Evolutionary conservation across 2,797 vertebrate species (phyloP), one percentile per base, ranked within the genome.

Genomic region (Enteromius anoplus): DNA sequence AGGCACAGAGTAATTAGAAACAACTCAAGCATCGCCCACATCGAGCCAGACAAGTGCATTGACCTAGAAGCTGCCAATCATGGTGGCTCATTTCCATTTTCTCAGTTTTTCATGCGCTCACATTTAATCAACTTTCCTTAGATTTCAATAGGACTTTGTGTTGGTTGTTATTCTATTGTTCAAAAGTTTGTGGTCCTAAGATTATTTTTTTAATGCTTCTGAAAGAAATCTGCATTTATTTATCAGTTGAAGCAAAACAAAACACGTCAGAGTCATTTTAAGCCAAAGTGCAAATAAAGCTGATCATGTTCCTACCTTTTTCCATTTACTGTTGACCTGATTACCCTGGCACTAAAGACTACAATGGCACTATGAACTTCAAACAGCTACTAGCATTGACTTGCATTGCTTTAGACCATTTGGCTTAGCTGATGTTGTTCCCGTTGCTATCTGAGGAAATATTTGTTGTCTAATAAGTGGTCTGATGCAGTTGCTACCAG

Each of bases 21-120:
- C 29, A 45, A 78, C 65, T 83, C 65, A 12, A 70, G 72, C 65
- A 83, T 83, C 53, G 77, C 62, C 72, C 49, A 58, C 81, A 77
- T n/a, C 2, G 26, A 66, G 65, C 26, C 65, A 77, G 75, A 77
- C 65, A 66, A 69, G 72, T 11, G 62, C 26, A 1, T 45, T 68
- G 81, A 82, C 34, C 72, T 23, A 82, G 49, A 75, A 76, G 82
- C 53, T 49, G 29, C 71, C 66, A 71, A 53, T 62, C 51, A 70
- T 51, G 75, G 29, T 0, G 51, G 82, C 12, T 49, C 37, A 26
- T 70, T 77, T 83, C 49, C 15, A 49, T 78, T 70, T 83, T 60
- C 49, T 55, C 23, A 7, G 47, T 49, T 55, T 75, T 14, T 34
- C 19, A 26, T 55, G n/a, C 9, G 12, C 26, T 70, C 64, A 23